Conservation (phyloP, 2,797 vertebrate species). For the Xerus rutilus region DNA sequence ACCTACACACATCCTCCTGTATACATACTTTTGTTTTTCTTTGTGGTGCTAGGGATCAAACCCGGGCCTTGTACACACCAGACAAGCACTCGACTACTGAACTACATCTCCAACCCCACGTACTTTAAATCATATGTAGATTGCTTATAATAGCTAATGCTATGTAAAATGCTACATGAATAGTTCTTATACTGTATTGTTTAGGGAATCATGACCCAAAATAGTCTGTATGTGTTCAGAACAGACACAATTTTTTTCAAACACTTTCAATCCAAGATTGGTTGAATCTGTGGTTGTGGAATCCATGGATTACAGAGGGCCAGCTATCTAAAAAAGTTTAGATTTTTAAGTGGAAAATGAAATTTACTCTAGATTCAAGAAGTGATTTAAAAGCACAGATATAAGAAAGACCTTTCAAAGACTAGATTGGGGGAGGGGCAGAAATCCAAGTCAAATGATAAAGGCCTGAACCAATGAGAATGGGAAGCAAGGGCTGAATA, state of each 20-base stretch:
- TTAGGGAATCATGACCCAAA: too few species aligned
- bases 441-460: conserved; percentile 29
- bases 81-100: not conserved
- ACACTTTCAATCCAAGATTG: not conserved
- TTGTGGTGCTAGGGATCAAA: not conserved
- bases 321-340: not conserved
- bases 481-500: not conserved
- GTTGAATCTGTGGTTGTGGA: not conserved
- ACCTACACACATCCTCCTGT: not conserved
- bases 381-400: not conserved
- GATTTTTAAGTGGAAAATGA: not conserved
- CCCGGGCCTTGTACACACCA: not conserved
- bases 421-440: not conserved
- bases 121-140: not conserved
- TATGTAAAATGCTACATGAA: not conserved
- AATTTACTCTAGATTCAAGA: not conserved
- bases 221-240: not conserved
- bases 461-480: not conserved
- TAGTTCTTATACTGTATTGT: not conserved
- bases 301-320: not conserved
- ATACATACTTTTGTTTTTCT: not conserved
- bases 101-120: not conserved
- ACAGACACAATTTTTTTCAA: not conserved
- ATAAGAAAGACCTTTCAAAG: not conserved
- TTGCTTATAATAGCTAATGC: not conserved